A percentile compares a stretch with the other conserved stretches of the same genome.
Conservation (phyloP, 2,113 vertebrate genomes). For the Alouatta palliata region DNA sequence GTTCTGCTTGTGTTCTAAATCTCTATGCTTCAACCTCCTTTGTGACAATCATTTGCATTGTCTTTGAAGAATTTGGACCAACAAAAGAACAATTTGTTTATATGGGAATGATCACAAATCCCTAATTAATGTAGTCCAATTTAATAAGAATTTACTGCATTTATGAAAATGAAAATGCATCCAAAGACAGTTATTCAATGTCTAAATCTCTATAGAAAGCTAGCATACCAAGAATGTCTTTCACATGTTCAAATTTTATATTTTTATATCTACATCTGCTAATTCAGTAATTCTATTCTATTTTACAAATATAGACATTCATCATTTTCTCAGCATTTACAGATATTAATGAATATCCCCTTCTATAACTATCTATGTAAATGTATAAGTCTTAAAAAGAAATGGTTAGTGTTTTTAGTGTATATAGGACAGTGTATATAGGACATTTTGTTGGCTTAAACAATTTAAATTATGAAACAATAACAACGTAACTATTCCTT, state of each 20-base stretch:
- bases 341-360: conserved; percentile 33
- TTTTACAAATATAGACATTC: conserved; percentile 34
- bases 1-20: conserved; percentile 1
- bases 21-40: background rate
- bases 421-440: background rate
- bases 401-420: conserved; percentile 48
- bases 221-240: conserved; percentile 35
- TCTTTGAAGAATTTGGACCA: conserved; percentile 52
- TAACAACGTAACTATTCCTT: background rate
- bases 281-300: conserved; percentile 27
- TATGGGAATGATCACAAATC: conserved; percentile 51
- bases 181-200: conserved; percentile 40
- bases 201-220: conserved; percentile 49
- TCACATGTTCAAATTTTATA: conserved; percentile 52
- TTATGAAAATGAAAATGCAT: conserved; percentile 61
- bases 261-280: conserved; percentile 49
- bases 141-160: conserved; percentile 45
- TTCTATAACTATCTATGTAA: conserved; percentile 37
- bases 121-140: conserved; percentile 44
- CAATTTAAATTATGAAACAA: conserved; percentile 32
- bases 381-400: conserved; percentile 33
- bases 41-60: conserved; percentile 15
- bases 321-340: conserved; percentile 52
- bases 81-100: conserved; percentile 36
- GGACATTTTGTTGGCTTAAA: conserved; percentile 52